These are phyloP conservation scores for Sinopyrophorus schimmeli DNA, from an alignment of 2,888 invertebrate genomes.

Conservation along the genomic window DNA sequence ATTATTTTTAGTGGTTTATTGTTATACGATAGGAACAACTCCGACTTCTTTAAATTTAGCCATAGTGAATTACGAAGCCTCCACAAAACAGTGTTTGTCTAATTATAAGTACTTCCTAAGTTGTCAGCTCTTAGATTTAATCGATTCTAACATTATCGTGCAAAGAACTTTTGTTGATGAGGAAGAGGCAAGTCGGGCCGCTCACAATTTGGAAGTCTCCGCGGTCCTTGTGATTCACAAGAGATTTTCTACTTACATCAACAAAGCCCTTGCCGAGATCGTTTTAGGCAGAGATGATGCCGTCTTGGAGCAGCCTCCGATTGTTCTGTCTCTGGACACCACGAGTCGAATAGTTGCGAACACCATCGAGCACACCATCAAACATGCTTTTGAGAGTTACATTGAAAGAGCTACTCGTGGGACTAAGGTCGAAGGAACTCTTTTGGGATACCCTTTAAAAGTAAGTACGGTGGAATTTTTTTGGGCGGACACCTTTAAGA, in stretches of 20 bases:
- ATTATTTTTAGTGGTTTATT: constrained; percentile 25
- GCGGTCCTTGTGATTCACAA: constrained; percentile 27
- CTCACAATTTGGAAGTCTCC: constrained; percentile 25
- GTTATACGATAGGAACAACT: constrained; percentile 28
- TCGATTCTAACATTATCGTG: constrained; percentile 23
- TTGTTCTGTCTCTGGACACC: constrained; percentile 24
- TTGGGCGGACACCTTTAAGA: not conserved
- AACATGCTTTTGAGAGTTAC: constrained; percentile 20
- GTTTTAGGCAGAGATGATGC: constrained; percentile 5
- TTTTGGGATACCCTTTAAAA: constrained; percentile 24
- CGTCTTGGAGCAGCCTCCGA: constrained; percentile 8
- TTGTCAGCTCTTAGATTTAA: constrained; percentile 27
- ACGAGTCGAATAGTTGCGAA: constrained; percentile 31
- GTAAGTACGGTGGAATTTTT: constrained; percentile 10
- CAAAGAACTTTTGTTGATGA: constrained; percentile 10
- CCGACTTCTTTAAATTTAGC: constrained; percentile 28
- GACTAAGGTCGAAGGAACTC: constrained; percentile 6
- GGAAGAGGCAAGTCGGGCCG: constrained; percentile 19
- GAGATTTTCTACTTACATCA: constrained; percentile 25
- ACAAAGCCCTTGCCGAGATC: constrained; percentile 23
- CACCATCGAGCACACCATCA: constrained; percentile 27
- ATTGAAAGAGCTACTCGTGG: constrained; percentile 19
- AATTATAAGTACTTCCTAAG: constrained; percentile 19
- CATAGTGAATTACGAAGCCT: constrained; percentile 29
- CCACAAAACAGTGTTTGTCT: constrained; percentile 10